phyloP scores from a whole-genome alignment of 1,140 invertebrate genomes.

The Bombus difficillimus region DNA sequence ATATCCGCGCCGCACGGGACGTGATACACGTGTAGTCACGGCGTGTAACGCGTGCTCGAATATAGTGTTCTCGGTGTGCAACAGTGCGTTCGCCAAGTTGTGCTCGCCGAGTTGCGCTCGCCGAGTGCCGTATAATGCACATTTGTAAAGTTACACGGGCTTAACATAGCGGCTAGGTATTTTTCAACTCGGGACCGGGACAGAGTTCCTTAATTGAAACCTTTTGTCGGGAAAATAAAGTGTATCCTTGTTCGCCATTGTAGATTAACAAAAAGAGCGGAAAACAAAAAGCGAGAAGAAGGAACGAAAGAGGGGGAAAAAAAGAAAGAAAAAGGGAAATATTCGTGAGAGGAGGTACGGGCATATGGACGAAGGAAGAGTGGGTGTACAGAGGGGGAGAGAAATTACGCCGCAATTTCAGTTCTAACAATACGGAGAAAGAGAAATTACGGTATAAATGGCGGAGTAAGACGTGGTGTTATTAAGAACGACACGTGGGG shows the following conservation, averaged over 20 bases:
- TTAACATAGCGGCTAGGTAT: slow-evolving; percentile 47
- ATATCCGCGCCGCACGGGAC: slow-evolving; percentile 59
- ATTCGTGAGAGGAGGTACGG: not conserved
- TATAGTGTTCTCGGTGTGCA: slow-evolving; percentile 65
- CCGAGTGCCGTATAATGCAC: slow-evolving; percentile 55
- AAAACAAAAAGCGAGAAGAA: not conserved
- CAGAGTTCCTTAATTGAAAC: slow-evolving; percentile 65
- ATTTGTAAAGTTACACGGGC: slow-evolving; percentile 63
- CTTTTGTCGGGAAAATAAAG: slow-evolving; percentile 64
- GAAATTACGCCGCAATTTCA: slow-evolving; percentile 60
- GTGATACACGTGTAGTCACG: slow-evolving; percentile 65
- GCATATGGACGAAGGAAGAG: not conserved
- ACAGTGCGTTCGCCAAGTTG: slow-evolving; percentile 59
- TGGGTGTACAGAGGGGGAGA: not conserved
- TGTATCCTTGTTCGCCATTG: slow-evolving; percentile 50
- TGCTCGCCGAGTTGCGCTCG: slow-evolving; percentile 50
- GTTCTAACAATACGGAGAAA: slow-evolving; percentile 59
- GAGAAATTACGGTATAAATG: slow-evolving; percentile 62
- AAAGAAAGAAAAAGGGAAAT: not conserved
- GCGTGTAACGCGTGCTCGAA: slow-evolving; percentile 70
- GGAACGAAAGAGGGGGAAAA: not conserved
- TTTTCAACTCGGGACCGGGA: slow-evolving; percentile 49
- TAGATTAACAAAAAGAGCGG: slow-evolving; percentile 39
- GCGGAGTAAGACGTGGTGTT: slow-evolving; percentile 47
- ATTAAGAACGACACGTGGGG: slow-evolving; percentile 53